Conservation (phyloP, 1,140 invertebrate genomes). For the Drosophila paulistorum region DNA sequence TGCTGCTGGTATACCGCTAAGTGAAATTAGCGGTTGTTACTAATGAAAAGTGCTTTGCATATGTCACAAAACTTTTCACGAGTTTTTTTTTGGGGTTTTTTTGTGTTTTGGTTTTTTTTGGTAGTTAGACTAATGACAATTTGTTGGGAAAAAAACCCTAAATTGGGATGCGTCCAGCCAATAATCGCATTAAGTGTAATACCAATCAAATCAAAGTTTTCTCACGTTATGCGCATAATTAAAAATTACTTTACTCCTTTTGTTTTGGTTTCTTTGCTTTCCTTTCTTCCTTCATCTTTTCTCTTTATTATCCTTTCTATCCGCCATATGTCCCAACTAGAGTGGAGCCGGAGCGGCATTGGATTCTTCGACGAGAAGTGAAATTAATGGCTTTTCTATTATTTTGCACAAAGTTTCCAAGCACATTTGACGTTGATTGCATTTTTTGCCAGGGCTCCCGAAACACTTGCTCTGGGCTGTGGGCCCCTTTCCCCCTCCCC, state of each 20-base stretch:
- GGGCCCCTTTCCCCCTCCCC: too few relatives aligned
- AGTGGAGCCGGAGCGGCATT: conserved; percentile 21
- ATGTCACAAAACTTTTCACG: conserved; percentile 58
- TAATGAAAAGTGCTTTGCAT: conserved; percentile 74
- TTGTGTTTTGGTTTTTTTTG: neutral
- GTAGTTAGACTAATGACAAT: conserved; percentile 16
- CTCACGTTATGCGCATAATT: conserved; percentile 76
- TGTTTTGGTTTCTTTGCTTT: neutral
- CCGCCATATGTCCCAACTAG: conserved; percentile 46
- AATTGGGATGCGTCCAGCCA: conserved; percentile 47
- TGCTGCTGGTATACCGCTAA: conserved; percentile 57
- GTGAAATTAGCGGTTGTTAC: conserved; percentile 79
- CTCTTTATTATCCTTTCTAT: conserved; percentile 6
- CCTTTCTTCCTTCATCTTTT: neutral
- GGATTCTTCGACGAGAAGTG: conserved; percentile 77
- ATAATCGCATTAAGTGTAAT: conserved; percentile 67
- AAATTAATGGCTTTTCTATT: conserved; percentile 81
- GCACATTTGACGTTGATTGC: conserved; percentile 80
- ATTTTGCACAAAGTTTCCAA: conserved; percentile 79
- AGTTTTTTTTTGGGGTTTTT: conserved; percentile 30
- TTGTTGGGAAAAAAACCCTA: conserved; percentile 2
- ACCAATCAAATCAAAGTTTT: conserved; percentile 63
- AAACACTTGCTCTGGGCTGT: conserved; percentile 36
- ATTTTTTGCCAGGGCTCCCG: conserved; percentile 60
- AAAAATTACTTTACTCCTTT: conserved; percentile 67